These are phyloP conservation scores for Heptranchias perlo DNA, from an alignment of 2,113 vertebrate genomes.

Conservation along the genomic window DNA sequence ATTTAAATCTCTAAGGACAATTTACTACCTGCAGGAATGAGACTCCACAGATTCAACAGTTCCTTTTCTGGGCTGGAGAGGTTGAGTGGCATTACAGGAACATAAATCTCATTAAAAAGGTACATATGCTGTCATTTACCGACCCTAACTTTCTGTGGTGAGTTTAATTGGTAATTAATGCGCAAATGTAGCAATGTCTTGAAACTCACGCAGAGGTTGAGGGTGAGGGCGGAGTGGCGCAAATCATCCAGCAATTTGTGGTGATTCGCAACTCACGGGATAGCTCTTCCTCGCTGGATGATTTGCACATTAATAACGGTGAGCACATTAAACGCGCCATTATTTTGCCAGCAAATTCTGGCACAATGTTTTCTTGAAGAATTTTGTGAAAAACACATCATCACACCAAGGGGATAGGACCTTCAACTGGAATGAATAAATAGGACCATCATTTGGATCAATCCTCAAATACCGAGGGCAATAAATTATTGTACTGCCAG, in stretches of 20 bases:
- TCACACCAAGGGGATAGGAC: background rate
- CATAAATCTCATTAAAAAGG: background rate
- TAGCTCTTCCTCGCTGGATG: background rate
- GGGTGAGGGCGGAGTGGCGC: background rate
- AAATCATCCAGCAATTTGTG: background rate
- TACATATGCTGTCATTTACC: background rate
- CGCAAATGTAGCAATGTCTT: background rate
- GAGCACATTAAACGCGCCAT: background rate
- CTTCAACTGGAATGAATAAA: background rate
- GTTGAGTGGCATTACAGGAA: background rate
- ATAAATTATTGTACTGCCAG: too few relatives aligned
- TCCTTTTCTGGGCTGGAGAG: background rate
- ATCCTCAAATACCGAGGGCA: too few relatives aligned
- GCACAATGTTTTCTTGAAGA: background rate
- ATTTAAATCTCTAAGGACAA: background rate
- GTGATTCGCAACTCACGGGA: background rate
- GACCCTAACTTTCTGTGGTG: background rate
- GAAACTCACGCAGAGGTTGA: background rate
- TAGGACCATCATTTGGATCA: too few relatives aligned
- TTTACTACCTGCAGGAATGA: background rate
- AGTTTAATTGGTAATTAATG: background rate
- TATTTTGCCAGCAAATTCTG: background rate
- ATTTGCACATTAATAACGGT: background rate
- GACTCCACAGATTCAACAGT: background rate
- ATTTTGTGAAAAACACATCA: background rate